These are phyloP conservation scores for Drosophila dives DNA, from an alignment of 2,888 invertebrate species.

Conservation along the genomic window DNA sequence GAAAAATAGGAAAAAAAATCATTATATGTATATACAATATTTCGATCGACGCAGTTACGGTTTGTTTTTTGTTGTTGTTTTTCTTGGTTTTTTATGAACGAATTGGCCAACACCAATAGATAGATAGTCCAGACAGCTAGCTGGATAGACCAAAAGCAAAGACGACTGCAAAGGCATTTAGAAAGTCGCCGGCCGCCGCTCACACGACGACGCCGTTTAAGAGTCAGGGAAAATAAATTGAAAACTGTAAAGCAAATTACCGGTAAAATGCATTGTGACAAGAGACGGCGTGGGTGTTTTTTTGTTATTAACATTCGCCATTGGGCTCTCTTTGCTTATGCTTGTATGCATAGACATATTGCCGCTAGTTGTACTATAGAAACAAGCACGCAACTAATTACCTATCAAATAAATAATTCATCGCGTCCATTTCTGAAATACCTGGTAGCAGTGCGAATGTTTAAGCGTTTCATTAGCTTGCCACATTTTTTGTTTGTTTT, in stretches of 20 bases:
- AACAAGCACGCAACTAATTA: conserved; percentile 32
- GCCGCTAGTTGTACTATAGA: conserved; percentile 5
- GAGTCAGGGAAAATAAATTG: conserved; percentile 74
- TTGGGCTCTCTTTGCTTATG: conserved; percentile 31
- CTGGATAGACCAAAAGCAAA: conserved; percentile 49
- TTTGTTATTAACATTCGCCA: conserved; percentile 20
- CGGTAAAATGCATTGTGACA: conserved; percentile 79
- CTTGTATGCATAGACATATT: conserved; percentile 16
- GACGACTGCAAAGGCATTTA: conserved; percentile 67
- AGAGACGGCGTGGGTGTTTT: conserved; percentile 71
- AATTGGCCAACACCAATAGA: conserved; percentile 69
- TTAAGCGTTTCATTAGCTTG: not conserved
- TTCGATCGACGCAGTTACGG: conserved; percentile 34
- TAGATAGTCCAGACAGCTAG: conserved; percentile 64
- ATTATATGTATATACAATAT: conserved; percentile 35
- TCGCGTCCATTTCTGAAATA: conserved; percentile 7
- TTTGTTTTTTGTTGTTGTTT: conserved; percentile 4
- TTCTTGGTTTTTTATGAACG: conserved; percentile 55
- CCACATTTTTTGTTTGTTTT: not conserved
- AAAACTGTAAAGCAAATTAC: conserved; percentile 79
- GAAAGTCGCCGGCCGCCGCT: conserved; percentile 73
- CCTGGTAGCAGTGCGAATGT: conserved; percentile 1
- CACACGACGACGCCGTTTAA: conserved; percentile 60
- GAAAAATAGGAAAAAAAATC: conserved; percentile 35
- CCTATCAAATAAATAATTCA: conserved; percentile 42